phyloP scores from a whole-genome alignment of 2,888 invertebrate species.

The Congeria kusceri region DNA sequence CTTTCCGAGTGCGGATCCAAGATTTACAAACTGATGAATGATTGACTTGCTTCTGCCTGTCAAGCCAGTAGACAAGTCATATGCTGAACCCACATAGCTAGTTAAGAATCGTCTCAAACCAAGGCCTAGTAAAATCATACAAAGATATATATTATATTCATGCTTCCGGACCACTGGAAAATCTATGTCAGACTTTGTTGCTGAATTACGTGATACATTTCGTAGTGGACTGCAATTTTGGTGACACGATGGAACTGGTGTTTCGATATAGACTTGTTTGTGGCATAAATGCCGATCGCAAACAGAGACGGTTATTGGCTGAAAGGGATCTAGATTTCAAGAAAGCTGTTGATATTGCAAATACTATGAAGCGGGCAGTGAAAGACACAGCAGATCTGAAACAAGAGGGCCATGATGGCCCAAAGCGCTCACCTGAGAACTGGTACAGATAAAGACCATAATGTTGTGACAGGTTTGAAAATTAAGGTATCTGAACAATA shows the following conservation, averaged over 20 bases:
- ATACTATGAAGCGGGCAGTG: conserved; percentile 34
- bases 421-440: no score
- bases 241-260: conserved; percentile 37
- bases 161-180: conserved; percentile 1
- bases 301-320: conserved; percentile 40
- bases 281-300: conserved; percentile 49
- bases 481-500: no score
- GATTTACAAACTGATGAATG: conserved; percentile 4
- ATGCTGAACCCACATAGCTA: no score
- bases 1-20: conserved; percentile 32
- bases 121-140: background rate
- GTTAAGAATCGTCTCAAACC: no score
- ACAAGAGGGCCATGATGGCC: no score
- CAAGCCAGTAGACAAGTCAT: conserved; percentile 11
- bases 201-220: conserved; percentile 40
- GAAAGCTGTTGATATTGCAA: conserved; percentile 41
- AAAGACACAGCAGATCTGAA: no score
- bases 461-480: no score
- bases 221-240: conserved; percentile 53
- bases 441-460: no score
- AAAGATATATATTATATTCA: conserved; percentile 45
- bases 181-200: conserved; percentile 21
- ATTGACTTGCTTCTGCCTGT: background rate
- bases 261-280: conserved; percentile 52
- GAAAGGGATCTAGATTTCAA: conserved; percentile 37